These are phyloP conservation scores for Lymantria dispar DNA, from an alignment of 2,888 invertebrate species.

Conservation along the genomic window DNA sequence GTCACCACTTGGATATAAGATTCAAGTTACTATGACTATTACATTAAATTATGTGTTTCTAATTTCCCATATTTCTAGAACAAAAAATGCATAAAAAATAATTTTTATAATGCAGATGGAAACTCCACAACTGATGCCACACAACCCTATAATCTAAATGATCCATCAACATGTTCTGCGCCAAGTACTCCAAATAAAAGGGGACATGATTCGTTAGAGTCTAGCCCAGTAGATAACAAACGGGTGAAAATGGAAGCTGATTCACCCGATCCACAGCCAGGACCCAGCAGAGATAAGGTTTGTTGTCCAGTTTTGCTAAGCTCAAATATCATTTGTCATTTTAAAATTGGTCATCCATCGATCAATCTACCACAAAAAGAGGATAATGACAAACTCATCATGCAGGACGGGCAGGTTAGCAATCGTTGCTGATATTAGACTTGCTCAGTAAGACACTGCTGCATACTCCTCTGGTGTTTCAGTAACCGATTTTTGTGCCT, in stretches of 20 bases:
- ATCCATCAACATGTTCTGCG: conserved; percentile 1
- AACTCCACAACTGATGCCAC: conserved; percentile 3
- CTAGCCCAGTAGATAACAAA: conserved; percentile 34
- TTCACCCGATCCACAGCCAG: conserved; percentile 26
- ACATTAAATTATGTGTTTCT: no score
- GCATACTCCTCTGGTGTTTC: no score
- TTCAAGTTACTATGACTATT: no score
- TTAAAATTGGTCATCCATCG: no score
- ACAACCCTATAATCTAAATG: conserved; percentile 6
- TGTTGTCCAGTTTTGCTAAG: background rate
- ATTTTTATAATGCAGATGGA: background rate
- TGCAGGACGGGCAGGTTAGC: background rate
- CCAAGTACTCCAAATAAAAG: conserved; percentile 39
- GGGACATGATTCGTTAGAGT: conserved; percentile 28
- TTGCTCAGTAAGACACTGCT: no score
- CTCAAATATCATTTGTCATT: no score
- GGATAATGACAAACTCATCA: background rate
- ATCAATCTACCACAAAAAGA: no score
- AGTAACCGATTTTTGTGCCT: no score
- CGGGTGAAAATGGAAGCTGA: conserved; percentile 44
- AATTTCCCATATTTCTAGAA: no score
- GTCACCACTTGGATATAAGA: no score
- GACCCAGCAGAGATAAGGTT: conserved; percentile 45
- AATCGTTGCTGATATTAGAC: no score
- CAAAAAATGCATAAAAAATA: no score